These are phyloP conservation scores for Aphelenchoides avenae DNA, from an alignment of 1,140 invertebrate genomes.

Conservation along the genomic window DNA sequence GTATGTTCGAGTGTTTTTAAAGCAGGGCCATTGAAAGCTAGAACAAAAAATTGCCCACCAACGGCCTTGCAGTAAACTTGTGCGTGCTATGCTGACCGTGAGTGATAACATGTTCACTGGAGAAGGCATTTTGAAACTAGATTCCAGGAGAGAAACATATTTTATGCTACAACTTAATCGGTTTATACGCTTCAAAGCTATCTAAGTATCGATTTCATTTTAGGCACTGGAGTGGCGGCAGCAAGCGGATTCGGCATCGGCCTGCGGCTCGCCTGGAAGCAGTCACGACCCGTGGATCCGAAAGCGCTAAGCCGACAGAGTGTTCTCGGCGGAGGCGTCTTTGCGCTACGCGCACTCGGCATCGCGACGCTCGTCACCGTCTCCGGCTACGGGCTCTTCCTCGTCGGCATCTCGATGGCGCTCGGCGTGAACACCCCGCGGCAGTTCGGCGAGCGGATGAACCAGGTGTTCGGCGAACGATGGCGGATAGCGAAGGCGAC, in stretches of 20 bases:
- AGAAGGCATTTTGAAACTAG: too few species aligned
- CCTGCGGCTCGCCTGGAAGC: constrained; percentile 33
- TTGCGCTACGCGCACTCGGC: constrained; percentile 33
- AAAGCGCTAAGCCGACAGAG: constrained; percentile 24
- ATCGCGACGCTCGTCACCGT: constrained; percentile 38
- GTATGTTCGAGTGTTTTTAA: too few species aligned
- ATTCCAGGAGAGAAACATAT: too few species aligned
- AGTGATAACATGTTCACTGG: too few species aligned
- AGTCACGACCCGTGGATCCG: constrained; percentile 30
- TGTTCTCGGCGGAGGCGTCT: constrained; percentile 30
- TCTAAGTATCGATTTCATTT: background rate
- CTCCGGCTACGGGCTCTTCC: constrained; percentile 30
- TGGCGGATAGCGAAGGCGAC: constrained; percentile 30
- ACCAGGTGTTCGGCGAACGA: constrained; percentile 31
- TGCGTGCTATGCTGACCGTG: too few species aligned
- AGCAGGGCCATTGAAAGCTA: too few species aligned
- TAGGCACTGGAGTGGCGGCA: constrained; percentile 30
- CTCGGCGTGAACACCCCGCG: constrained; percentile 36
- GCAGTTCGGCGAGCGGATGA: constrained; percentile 37
- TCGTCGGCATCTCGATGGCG: constrained; percentile 24
- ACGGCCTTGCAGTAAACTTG: too few species aligned
- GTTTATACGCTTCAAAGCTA: too few species aligned
- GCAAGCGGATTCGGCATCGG: constrained; percentile 26
- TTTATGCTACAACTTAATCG: too few species aligned
- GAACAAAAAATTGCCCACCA: too few species aligned